These are phyloP conservation scores for Papilio aristodemus DNA, from an alignment of 1,140 invertebrate genomes.

Conservation along the genomic window DNA sequence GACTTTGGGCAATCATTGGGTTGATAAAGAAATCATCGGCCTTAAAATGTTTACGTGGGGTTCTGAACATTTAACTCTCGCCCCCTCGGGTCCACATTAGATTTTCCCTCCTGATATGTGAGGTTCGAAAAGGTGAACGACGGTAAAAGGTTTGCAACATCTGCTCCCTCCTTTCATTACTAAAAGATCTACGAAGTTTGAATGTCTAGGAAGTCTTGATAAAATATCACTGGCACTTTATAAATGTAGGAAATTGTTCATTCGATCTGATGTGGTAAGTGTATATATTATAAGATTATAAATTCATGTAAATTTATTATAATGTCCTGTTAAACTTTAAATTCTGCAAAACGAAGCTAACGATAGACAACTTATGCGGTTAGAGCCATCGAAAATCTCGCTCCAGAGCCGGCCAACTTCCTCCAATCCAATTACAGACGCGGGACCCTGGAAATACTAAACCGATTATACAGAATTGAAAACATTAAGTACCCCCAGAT, in stretches of 20 bases:
- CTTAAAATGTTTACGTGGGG: constrained; percentile 28
- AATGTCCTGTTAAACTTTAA: constrained; percentile 25
- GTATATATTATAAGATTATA: too few relatives aligned
- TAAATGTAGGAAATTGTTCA: constrained; percentile 20
- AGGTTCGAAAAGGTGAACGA: constrained; percentile 59
- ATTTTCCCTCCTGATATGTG: constrained; percentile 44
- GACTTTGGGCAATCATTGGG: too few relatives aligned
- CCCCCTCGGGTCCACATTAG: constrained; percentile 35
- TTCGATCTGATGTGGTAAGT: background rate
- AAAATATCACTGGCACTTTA: constrained; percentile 30
- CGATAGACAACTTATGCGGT: constrained; percentile 44
- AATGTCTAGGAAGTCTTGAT: constrained; percentile 16
- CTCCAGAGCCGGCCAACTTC: constrained; percentile 55
- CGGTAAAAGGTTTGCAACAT: constrained; percentile 65
- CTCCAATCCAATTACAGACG: constrained; percentile 74
- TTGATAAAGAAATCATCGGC: too few relatives aligned
- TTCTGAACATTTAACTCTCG: constrained; percentile 23
- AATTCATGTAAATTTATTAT: too few relatives aligned
- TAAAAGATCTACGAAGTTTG: constrained; percentile 56
- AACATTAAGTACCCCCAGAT: constrained; percentile 78
- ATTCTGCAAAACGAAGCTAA: constrained; percentile 20
- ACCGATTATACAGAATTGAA: constrained; percentile 80
- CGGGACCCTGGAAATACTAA: constrained; percentile 77
- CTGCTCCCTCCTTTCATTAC: constrained; percentile 63
- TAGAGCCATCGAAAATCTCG: constrained; percentile 61